Base-by-base conservation (phyloP, 2,113 vertebrate genomes). In the Ascaphus truei region DNA sequence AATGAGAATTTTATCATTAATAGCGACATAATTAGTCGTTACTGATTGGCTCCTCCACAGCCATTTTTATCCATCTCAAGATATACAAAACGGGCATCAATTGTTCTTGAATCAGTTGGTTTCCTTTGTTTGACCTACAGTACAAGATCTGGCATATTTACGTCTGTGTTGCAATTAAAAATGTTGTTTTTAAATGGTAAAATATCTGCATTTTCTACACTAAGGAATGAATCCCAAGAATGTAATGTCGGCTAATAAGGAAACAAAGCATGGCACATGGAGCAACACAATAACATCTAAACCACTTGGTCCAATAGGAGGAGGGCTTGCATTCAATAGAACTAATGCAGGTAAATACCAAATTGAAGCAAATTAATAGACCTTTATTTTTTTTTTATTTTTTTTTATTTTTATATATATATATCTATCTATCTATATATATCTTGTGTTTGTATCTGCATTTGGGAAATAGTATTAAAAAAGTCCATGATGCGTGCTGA, bases 191-290 rank as follows among this genome's bases (percentile, higher is more conserved):
- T 51, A n/a, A 31, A 12, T 18, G 10, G 31, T 39, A 12, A n/a
- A 22, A 11, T 57, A 2, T 5, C 12, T 12, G 3, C 64, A 26
- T 43, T 30, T 23, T 41, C 53, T 79, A 71, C 72, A 63, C 47
- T 48, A 73, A 99, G 97, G 96, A 37, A 87, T 99, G 73, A 98
- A 97, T 34, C 87, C 91, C 3, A 98, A 94, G 85, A 93, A 72
- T 5, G 85, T 90, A 33, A 37, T 81, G 64, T 73, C 84, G 51
- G 75, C 77, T 16, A 90, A 82, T 71, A 96, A 91, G 75, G 92
- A 92, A 48, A 29, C 76, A 62, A 75, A 84, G 9, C 72, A 88
- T 0, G 86, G 92, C 39, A 69, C 84, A n/a, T 98, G 93, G 95
- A 91, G 83, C 73, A 91, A 81, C 74, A 83, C 74, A 1, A 33